Evolutionary conservation across 2,113 vertebrate species (phyloP).

Genomic region (Rhinogobius similis): DNA sequence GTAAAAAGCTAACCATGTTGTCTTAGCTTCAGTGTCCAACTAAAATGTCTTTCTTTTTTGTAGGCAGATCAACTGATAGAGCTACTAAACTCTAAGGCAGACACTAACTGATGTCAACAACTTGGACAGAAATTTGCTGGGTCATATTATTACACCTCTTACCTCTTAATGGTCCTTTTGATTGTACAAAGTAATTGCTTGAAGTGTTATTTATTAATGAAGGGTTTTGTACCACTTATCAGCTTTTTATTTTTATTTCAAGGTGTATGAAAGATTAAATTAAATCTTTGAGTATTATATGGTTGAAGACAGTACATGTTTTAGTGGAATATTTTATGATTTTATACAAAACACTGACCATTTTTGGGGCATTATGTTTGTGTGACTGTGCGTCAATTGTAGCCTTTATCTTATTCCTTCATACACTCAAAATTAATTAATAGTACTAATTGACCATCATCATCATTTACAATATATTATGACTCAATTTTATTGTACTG

Average conservation of each 20-base stretch:
- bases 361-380: not conserved
- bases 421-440: not conserved
- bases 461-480: not conserved
- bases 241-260: not conserved
- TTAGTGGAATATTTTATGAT: not conserved
- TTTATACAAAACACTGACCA: not conserved
- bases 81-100: slow-evolving; percentile 70
- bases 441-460: not conserved
- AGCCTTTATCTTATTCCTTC: not conserved
- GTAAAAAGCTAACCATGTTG: not conserved
- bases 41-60: slow-evolving; percentile 22
- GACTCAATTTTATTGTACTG: not conserved
- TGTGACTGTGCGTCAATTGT: not conserved
- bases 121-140: slow-evolving; percentile 2
- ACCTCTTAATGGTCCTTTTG: not conserved
- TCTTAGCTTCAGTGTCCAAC: not conserved
- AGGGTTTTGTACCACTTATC: not conserved
- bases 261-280: slow-evolving; percentile 10
- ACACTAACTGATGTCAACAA: slow-evolving; percentile 43
- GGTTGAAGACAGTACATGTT: not conserved
- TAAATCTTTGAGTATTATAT: not conserved
- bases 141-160: slow-evolving; percentile 2
- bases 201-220: slow-evolving; percentile 15
- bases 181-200: not conserved
- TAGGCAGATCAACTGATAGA: slow-evolving; percentile 78